phyloP scores from a whole-genome alignment of 2,797 vertebrate genomes.

The Liasis olivaceus region DNA sequence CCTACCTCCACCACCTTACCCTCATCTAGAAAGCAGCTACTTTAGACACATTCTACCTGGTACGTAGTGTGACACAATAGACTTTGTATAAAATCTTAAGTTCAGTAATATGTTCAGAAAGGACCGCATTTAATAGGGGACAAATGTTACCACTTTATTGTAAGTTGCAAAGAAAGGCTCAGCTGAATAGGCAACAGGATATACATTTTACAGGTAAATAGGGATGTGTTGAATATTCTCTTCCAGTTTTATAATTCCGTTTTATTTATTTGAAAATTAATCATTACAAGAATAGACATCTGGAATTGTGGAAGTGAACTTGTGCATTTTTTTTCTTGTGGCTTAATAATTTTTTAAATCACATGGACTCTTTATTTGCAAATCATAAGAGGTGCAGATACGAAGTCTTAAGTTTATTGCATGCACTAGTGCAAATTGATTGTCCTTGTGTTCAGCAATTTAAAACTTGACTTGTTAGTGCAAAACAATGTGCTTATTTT shows the following conservation, averaged over 20 bases:
- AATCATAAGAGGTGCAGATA: neutral
- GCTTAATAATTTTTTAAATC: neutral
- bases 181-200: neutral
- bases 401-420: neutral
- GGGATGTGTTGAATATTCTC: neutral
- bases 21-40: slow-evolving; percentile 97
- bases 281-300: neutral
- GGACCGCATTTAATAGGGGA: neutral
- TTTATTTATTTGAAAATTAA: neutral
- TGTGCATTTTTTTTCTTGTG: neutral
- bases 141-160: neutral
- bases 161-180: neutral
- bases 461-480: neutral
- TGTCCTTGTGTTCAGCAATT: neutral
- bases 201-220: neutral
- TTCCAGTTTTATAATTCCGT: neutral
- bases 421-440: neutral
- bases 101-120: neutral
- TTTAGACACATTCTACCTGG: slow-evolving; percentile 98
- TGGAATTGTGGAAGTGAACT: neutral
- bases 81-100: neutral
- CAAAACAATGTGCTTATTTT: neutral
- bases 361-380: neutral
- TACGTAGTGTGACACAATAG: slow-evolving; percentile 48
- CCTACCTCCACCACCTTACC: slow-evolving; percentile 94